Evolutionary conservation across 2,888 invertebrate species (phyloP).

Genomic region (Lepeophtheirus nordmannii): DNA sequence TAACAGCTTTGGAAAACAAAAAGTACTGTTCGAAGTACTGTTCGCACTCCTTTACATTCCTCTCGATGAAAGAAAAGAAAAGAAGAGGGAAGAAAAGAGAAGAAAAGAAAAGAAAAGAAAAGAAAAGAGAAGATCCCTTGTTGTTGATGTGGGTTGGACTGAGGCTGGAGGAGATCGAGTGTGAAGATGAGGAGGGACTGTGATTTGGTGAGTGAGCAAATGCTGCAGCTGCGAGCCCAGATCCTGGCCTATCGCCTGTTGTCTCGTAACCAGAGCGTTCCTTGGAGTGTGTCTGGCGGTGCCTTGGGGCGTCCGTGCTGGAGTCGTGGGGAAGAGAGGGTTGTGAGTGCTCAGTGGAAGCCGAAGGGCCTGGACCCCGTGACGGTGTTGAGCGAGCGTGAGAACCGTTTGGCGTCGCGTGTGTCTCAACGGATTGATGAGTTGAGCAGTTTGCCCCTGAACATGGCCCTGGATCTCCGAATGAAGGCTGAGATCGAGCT

Average conservation of each 20-base stretch:
- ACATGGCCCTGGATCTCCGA: constrained; percentile 76
- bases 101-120: no score
- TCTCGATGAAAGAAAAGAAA: no score
- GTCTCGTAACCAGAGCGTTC: constrained; percentile 78
- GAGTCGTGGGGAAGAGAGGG: no score
- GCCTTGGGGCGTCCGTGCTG: no score
- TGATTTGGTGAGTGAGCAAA: constrained; percentile 29
- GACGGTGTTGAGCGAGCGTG: constrained; percentile 78
- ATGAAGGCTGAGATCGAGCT: constrained; percentile 88
- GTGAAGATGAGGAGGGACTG: no score
- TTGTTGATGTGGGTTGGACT: no score
- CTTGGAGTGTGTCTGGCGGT: constrained; percentile 31
- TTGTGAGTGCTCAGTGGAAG: constrained; percentile 37
- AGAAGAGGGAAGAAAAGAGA: no score
- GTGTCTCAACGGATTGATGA: constrained; percentile 86
- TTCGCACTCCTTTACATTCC: no score
- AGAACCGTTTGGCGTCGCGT: constrained; percentile 71
- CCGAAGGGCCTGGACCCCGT: constrained; percentile 88
- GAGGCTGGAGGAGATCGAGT: no score
- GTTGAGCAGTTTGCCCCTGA: constrained; percentile 65
- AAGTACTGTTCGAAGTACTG: no score
- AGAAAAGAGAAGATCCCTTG: no score
- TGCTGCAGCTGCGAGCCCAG: constrained; percentile 71
- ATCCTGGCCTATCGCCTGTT: constrained; percentile 76
- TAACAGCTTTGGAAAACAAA: no score